phyloP scores from a whole-genome alignment of 2,797 vertebrate genomes.

The Mormyrops boulengeri region DNA sequence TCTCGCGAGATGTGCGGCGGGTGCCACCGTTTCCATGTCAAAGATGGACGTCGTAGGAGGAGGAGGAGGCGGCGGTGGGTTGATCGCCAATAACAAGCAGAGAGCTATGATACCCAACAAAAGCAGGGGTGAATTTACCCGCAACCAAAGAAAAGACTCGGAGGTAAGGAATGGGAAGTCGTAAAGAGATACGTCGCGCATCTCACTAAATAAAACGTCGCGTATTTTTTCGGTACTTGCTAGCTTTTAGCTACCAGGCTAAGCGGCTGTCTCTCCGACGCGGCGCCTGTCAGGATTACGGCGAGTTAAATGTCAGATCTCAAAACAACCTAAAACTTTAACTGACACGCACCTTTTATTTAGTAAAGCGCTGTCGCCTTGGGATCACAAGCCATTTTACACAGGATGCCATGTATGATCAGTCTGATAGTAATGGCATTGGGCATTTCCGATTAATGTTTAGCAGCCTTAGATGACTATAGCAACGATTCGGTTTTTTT shows the following conservation, averaged over 20 bases:
- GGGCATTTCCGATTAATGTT: background rate
- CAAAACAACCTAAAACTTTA: background rate
- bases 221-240: background rate
- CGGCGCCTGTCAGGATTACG: background rate
- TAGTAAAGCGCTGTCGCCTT: background rate
- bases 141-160: slow-evolving; percentile 87
- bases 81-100: slow-evolving; percentile 79
- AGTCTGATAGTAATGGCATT: background rate
- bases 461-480: background rate
- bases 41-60: slow-evolving; percentile 59
- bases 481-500: background rate
- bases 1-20: slow-evolving; percentile 41
- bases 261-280: background rate
- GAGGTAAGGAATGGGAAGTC: slow-evolving; percentile 63
- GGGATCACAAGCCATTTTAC: background rate
- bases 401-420: background rate
- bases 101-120: slow-evolving; percentile 64
- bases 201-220: background rate
- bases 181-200: background rate
- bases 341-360: background rate
- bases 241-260: background rate
- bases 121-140: slow-evolving; percentile 74
- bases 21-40: slow-evolving; percentile 30
- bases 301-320: background rate
- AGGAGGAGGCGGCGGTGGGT: slow-evolving; percentile 48